A percentile compares a stretch with the other conserved stretches of the same genome.
These are phyloP conservation scores for Drosophila mayaguana DNA, from an alignment of 2,888 invertebrate genomes.

Conservation along the genomic window DNA sequence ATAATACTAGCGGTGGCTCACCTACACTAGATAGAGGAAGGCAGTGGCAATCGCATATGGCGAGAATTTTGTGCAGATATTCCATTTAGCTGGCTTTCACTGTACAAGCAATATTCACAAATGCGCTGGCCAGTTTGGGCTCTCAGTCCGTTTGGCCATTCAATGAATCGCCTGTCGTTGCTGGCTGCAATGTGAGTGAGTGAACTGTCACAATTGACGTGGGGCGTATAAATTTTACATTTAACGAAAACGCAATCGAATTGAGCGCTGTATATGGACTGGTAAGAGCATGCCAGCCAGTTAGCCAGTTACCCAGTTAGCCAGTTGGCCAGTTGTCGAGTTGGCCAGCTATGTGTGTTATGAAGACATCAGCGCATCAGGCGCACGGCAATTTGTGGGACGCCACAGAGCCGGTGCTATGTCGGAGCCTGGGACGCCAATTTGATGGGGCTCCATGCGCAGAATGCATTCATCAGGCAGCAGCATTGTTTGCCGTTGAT, in stretches of 20 bases:
- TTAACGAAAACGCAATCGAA: constrained; percentile 81
- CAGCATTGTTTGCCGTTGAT: constrained; percentile 75
- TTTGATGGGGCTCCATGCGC: constrained; percentile 64
- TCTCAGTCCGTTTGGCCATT: constrained; percentile 56
- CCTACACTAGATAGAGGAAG: too few relatives aligned
- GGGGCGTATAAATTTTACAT: constrained; percentile 82
- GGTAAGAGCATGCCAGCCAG: constrained; percentile 37
- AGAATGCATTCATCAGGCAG: constrained; percentile 73
- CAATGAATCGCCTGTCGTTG: constrained; percentile 49
- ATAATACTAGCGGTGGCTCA: too few relatives aligned
- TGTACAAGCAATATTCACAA: constrained; percentile 60
- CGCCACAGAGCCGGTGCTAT: constrained; percentile 58
- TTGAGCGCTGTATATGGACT: constrained; percentile 82
- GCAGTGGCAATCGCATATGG: too few relatives aligned
- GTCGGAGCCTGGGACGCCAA: constrained; percentile 47
- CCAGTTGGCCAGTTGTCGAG: constrained; percentile 24
- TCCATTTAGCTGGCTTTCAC: constrained; percentile 27
- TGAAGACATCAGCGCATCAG: constrained; percentile 75
- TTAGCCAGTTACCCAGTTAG: constrained; percentile 34
- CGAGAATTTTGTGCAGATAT: not conserved
- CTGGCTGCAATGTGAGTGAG: constrained; percentile 69
- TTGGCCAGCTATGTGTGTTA: constrained; percentile 53
- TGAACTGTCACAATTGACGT: constrained; percentile 82
- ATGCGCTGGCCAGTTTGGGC: constrained; percentile 53
- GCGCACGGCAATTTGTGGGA: constrained; percentile 78